Conservation (phyloP, 2,888 invertebrate species). For the Trichogramma evanescens region DNA sequence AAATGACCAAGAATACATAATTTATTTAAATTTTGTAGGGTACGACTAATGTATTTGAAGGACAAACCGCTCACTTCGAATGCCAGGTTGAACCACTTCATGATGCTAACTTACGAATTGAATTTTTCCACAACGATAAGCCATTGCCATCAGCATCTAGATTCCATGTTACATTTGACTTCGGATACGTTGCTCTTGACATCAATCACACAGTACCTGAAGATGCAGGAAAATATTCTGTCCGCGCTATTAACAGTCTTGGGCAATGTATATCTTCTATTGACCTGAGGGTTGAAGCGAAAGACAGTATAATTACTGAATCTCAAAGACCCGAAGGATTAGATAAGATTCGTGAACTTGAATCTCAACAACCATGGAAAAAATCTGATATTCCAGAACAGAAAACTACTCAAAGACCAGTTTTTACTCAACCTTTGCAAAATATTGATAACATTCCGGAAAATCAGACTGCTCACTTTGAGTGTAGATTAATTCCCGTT, state of each 20-base stretch:
- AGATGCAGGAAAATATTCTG: constrained; percentile 93
- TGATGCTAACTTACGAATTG: constrained; percentile 81
- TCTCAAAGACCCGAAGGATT: constrained; percentile 91
- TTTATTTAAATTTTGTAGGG: constrained; percentile 51
- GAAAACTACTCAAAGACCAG: constrained; percentile 81
- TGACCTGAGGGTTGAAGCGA: constrained; percentile 73
- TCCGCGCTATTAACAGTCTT: constrained; percentile 83
- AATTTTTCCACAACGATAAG: constrained; percentile 88
- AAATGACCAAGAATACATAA: background rate
- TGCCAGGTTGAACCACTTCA: constrained; percentile 86
- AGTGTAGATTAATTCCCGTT: constrained; percentile 87
- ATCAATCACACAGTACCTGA: constrained; percentile 90
- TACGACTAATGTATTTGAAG: constrained; percentile 82
- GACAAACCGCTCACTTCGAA: constrained; percentile 92
- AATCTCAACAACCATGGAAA: constrained; percentile 71
- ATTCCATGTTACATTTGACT: constrained; percentile 93
- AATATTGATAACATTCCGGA: constrained; percentile 83
- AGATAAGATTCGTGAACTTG: constrained; percentile 84
- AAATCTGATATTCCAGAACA: constrained; percentile 75
- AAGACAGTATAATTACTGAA: constrained; percentile 78
- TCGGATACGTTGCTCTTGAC: constrained; percentile 94
- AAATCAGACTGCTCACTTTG: constrained; percentile 90
- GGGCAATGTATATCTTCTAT: constrained; percentile 84
- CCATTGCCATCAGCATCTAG: constrained; percentile 83
- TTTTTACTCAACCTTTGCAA: constrained; percentile 89